phyloP scores from a whole-genome alignment of 2,888 invertebrate genomes.

The Capitulum mitella region DNA sequence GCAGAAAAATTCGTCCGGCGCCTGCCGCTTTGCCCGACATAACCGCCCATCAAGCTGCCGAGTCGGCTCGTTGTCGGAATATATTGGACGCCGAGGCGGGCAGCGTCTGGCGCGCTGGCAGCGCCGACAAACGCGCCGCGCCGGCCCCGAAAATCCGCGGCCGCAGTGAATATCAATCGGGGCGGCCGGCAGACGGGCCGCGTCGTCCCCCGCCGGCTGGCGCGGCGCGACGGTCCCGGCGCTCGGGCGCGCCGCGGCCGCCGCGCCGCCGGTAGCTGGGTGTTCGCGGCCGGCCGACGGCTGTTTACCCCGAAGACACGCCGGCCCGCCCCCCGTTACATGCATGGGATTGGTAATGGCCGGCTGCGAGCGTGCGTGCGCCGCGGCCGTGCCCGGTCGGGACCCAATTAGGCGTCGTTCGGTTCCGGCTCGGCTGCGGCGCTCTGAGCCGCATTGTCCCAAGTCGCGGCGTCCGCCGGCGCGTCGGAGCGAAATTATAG shows the following conservation, averaged over 20 bases:
- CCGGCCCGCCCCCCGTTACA: conserved; percentile 6
- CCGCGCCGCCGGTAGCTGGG: conserved; percentile 1
- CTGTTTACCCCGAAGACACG: conserved; percentile 17
- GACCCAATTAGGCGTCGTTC: conserved; percentile 1
- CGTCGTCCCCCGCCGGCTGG: background rate
- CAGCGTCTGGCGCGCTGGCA: background rate
- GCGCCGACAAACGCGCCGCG: background rate
- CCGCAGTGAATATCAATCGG: conserved; percentile 3
- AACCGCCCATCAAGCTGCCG: background rate
- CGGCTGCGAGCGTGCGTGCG: background rate
- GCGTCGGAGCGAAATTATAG: background rate
- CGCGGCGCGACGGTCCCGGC: background rate
- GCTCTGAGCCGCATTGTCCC: background rate
- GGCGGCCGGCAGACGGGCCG: background rate
- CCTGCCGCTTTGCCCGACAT: background rate
- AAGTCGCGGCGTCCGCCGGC: background rate
- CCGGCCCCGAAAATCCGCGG: background rate
- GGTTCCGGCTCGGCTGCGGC: background rate
- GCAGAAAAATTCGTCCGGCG: background rate
- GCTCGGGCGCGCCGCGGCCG: background rate
- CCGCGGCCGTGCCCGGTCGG: background rate
- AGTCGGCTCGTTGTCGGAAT: background rate
- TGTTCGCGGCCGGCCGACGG: background rate
- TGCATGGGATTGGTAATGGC: conserved; percentile 6
- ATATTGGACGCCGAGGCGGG: background rate